These are phyloP conservation scores for Rhinopomastus cyanomelas DNA, from an alignment of 2,113 vertebrate genomes.

Conservation along the genomic window DNA sequence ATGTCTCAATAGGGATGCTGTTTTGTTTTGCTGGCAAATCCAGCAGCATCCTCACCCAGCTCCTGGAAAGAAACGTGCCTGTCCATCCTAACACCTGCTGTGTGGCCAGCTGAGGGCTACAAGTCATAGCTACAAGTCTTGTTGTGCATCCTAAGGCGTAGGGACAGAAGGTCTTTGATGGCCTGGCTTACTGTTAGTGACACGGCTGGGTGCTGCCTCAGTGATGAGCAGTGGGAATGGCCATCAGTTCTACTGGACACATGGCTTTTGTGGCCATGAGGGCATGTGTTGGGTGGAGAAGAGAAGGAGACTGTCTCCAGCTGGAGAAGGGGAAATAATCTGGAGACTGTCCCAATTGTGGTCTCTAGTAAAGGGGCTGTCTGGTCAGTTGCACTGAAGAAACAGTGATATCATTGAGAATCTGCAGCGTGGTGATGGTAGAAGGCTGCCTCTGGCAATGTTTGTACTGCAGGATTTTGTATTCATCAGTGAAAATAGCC, in stretches of 20 bases:
- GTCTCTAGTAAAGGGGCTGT: constrained; percentile 64
- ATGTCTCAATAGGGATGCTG: not conserved
- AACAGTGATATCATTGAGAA: constrained; percentile 76
- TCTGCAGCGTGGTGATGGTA: constrained; percentile 76
- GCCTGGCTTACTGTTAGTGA: not conserved
- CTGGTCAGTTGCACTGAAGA: constrained; percentile 79
- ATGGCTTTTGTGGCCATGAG: accelerated
- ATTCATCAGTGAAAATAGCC: constrained; percentile 77
- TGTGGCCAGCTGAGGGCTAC: accelerated
- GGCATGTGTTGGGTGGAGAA: not conserved
- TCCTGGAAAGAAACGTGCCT: not conserved
- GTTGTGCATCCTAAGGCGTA: not conserved
- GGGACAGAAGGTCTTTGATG: not conserved
- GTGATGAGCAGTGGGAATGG: not conserved
- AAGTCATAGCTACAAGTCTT: not conserved
- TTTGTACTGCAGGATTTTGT: constrained; percentile 76
- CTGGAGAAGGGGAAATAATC: not conserved
- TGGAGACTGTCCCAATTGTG: accelerated
- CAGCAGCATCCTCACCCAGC: not conserved
- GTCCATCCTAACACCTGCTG: not conserved
- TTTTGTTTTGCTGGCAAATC: constrained; percentile 26
- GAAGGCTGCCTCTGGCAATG: constrained; percentile 76
- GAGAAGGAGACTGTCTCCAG: not conserved
- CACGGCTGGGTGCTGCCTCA: not conserved
- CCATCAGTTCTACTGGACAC: not conserved